Conservation (phyloP, 1,140 invertebrate species). For the Drosophila grimshawi region DNA sequence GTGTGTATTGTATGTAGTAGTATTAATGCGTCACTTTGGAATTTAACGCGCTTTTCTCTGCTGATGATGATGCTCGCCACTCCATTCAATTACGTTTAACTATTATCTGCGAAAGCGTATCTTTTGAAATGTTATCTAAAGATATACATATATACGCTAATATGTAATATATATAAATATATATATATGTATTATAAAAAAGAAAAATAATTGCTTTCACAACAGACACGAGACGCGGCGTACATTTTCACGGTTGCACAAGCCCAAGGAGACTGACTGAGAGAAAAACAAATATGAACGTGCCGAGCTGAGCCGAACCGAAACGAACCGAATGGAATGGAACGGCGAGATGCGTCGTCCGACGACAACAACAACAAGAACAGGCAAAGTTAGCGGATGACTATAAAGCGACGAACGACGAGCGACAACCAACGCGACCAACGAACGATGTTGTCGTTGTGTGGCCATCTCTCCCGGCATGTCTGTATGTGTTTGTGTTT, state of each 20-base stretch:
- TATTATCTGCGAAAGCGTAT: conserved; percentile 38
- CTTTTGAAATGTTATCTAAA: conserved; percentile 35
- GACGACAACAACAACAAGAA: conserved; percentile 23
- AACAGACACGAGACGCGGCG: conserved; percentile 55
- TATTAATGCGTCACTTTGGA: conserved; percentile 9
- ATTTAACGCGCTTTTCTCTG: conserved; percentile 7
- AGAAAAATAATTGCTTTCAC: conserved; percentile 36
- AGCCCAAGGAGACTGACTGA: conserved; percentile 80
- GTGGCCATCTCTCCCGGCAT: conserved; percentile 48
- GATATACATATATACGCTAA: conserved; percentile 16
- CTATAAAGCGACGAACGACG: conserved; percentile 57
- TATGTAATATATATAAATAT: conserved; percentile 30
- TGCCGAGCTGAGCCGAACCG: neutral
- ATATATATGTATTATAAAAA: conserved; percentile 18
- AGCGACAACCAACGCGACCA: neutral
- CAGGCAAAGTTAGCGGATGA: conserved; percentile 37
- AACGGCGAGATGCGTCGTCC: conserved; percentile 33
- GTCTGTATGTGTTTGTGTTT: conserved; percentile 35
- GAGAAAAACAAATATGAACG: conserved; percentile 58
- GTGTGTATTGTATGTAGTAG: too few species aligned
- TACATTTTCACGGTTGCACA: conserved; percentile 82
- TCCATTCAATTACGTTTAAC: conserved; percentile 21
- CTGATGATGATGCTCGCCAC: conserved; percentile 11
- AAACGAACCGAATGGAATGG: neutral
- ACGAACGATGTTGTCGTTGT: conserved; percentile 20